phyloP scores from a whole-genome alignment of 2,888 invertebrate species.

The Mantis religiosa region DNA sequence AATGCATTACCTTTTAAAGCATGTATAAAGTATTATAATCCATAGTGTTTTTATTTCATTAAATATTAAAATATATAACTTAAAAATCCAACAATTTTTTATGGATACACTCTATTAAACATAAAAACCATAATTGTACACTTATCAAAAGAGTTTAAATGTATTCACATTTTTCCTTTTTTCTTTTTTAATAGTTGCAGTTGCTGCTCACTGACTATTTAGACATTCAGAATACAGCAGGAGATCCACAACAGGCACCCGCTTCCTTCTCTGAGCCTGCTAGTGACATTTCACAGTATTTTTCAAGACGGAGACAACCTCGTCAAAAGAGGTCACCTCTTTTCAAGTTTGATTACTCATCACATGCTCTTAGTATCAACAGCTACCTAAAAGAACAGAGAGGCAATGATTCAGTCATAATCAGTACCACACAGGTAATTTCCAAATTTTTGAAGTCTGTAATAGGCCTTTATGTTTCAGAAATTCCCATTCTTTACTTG shows the following conservation, averaged over 20 bases:
- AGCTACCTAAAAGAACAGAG: conserved; percentile 49
- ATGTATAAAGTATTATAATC: too few species aligned
- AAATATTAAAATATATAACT: too few species aligned
- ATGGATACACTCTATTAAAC: too few species aligned
- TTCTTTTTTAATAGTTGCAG: conserved; percentile 69
- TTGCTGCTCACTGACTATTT: conserved; percentile 80
- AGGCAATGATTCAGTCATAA: conserved; percentile 14
- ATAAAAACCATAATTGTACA: too few species aligned
- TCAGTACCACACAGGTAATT: conserved; percentile 16
- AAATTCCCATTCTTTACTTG: neutral
- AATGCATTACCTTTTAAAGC: too few species aligned
- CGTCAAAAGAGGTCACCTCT: conserved; percentile 49
- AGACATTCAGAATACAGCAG: conserved; percentile 74
- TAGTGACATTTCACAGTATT: conserved; percentile 55
- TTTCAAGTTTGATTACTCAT: conserved; percentile 68
- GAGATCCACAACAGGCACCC: conserved; percentile 38
- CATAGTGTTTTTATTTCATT: too few species aligned
- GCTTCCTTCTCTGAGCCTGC: conserved; percentile 40
- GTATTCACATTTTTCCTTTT: conserved; percentile 16
- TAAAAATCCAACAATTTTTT: too few species aligned
- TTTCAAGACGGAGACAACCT: conserved; percentile 38
- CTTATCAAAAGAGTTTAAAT: too few species aligned
- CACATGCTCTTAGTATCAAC: conserved; percentile 53
- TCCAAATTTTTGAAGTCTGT: neutral
- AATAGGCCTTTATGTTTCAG: neutral